Evolutionary conservation across 2,797 vertebrate species (phyloP).

Genomic region (Xenopus petersii): DNA sequence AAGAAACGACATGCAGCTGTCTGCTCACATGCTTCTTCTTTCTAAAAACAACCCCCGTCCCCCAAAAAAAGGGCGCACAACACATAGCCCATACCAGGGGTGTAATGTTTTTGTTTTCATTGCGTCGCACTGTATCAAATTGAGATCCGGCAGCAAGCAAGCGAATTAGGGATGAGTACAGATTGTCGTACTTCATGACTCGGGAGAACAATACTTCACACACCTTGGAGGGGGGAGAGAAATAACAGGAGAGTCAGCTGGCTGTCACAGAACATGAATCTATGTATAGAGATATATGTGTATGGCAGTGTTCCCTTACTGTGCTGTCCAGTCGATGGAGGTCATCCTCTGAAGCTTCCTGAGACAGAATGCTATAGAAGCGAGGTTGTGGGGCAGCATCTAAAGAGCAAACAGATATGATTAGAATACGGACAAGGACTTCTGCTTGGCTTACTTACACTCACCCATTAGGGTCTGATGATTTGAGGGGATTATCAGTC

Average conservation of each 20-base stretch:
- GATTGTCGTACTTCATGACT: conserved; percentile 82
- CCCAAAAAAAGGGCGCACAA: background rate
- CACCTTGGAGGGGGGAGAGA: conserved; percentile 65
- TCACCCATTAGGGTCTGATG: too few relatives aligned
- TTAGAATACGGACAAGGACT: too few relatives aligned
- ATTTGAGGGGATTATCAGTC: too few relatives aligned
- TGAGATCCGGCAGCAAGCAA: conserved; percentile 89
- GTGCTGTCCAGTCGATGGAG: conserved; percentile 83
- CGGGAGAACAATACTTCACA: conserved; percentile 88
- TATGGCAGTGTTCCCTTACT: conserved; percentile 61
- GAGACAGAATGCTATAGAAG: conserved; percentile 94
- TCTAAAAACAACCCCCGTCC: too few relatives aligned
- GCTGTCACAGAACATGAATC: conserved; percentile 8
- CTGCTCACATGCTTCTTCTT: too few relatives aligned
- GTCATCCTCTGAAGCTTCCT: conserved; percentile 91
- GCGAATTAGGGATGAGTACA: conserved; percentile 81
- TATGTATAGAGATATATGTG: too few relatives aligned
- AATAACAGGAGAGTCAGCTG: background rate
- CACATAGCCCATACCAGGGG: conserved; percentile 76
- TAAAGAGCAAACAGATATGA: conserved; percentile 54
- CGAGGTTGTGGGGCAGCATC: conserved; percentile 84
- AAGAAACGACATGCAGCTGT: too few relatives aligned
- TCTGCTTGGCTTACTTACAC: too few relatives aligned
- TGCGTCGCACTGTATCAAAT: conserved; percentile 86
- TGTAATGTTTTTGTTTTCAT: conserved; percentile 84